Evolutionary conservation across 2,797 vertebrate species (phyloP), one percentile per base, ranked within the genome.

Genomic region (Psittacula derbiana): DNA sequence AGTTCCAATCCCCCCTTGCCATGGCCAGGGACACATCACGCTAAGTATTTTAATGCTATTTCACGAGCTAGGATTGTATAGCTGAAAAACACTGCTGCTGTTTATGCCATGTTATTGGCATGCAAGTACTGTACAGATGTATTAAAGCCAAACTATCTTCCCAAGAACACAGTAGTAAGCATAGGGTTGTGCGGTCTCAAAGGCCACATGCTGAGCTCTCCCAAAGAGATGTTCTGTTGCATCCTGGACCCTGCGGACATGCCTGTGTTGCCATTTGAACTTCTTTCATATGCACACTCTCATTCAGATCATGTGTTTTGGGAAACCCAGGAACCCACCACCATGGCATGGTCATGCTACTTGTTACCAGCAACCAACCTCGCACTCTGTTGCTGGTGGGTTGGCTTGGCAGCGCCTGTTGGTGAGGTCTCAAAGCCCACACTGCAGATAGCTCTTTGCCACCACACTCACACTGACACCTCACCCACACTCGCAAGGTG

Each of bases 401-500:
- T 16, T 76, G 43, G 19, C 24, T 78, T 17, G 24, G 53, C 30
- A 83, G 16, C 18, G 5, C 8, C 18, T 69, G 15, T 16, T 11
- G 5, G 30, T 8, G 12, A 74, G 16, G 23, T 58, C 28, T 66
- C 38, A 36, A 64, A 85, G 64, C 27, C n/a, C n/a, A 1, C 8
- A 11, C 1, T 40, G 43, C 46, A 55, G 43, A 57, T 16, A 73
- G 3, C 16, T 15, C 49, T 19, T 33, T 81, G 57, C 8, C 58
- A 46, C 52, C 16, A 75, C 4, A 3, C 53, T 61, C 1, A 0
- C 31, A 19, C 13, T 17, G 38, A 11, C 47, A 31, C 3, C 25
- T 87, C 49, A 11, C 6, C 16, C 1, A 3, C 30, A 20, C 31
- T 65, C n/a, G 33, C 27, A 33, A 72, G 28, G 17, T 25, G 23